Evolutionary conservation across 2,113 vertebrate species (phyloP), one percentile per base, ranked within the genome.

Genomic region (Hirundichthys speculiger): DNA sequence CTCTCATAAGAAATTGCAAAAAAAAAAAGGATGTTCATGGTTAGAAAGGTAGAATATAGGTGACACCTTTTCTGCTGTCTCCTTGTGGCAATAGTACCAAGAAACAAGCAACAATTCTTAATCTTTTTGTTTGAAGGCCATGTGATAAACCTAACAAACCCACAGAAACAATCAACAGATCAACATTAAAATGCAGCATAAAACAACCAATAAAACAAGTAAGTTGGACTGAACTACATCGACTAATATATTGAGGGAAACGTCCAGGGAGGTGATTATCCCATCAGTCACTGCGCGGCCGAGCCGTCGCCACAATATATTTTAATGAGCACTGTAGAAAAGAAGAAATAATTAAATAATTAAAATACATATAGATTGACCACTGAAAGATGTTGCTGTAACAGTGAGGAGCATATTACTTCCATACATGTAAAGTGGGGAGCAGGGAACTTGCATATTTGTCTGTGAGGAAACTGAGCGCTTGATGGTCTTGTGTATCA

Each of bases 391-490:
- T 82, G 75, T 66, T 75, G 62, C 56, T 63, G 45, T 70, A 77
- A 67, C 49, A 70, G 62, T 72, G 39, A 51, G 57, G 45, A 57
- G 55, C 55, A 21, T 9, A 25, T 61, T 67, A 62, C 57, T 77
- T 82, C 68, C 75, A 75, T 78, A 34, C 58, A 64, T 21, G 56
- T 27, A 15, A 50, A 47, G 43, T 51, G 19, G 43, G 59, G 54
- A 9, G 64, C 56, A 52, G 64, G 47, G 71, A 69, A 66, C 69
- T 83, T 74, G 84, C 85, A 75, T 50, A 72, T 88, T 83, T 87
- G 56, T 89, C 65, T 76, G 60, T 41, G 63, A 70, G 69, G 55
- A 85, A 85, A 83, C 69, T 79, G 78, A 68, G 66, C 24, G 43
- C 55, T 69, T 25, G 21, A 77, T 9, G 21, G 51, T 21, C 69